Percentiles rank a stretch among this genome's conserved stretches.
phyloP scores from a whole-genome alignment of 2,113 vertebrate genomes.

The Emydura subglobosa region DNA sequence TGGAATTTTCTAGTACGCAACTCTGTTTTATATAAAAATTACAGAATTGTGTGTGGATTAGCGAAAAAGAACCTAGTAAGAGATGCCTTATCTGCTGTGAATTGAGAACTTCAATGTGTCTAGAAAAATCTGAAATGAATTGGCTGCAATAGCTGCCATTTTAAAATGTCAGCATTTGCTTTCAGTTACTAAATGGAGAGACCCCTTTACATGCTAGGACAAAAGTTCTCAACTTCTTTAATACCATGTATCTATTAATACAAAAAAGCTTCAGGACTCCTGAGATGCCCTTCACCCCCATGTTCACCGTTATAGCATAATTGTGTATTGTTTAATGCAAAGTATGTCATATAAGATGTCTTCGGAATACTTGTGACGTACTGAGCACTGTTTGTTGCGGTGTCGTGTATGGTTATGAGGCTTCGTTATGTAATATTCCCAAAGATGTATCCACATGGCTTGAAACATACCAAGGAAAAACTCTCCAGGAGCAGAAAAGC shows the following conservation, averaged over 20 bases:
- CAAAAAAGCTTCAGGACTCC: not conserved
- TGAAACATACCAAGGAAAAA: too few relatives aligned
- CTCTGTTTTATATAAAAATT: not conserved
- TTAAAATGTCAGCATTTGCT: not conserved
- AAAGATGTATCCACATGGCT: too few relatives aligned
- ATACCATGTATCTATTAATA: rapidly evolving
- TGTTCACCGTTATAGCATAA: not conserved
- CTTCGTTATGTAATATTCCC: too few relatives aligned
- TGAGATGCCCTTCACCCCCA: not conserved
- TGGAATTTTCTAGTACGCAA: not conserved
- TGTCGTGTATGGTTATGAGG: too few relatives aligned
- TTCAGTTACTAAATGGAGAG: not conserved
- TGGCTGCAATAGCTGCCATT: not conserved
- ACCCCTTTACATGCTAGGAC: not conserved
- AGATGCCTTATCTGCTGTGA: too few relatives aligned
- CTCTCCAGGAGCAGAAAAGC: too few relatives aligned
- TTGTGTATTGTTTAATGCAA: too few relatives aligned
- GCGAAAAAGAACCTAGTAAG: too few relatives aligned
- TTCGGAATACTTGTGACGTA: too few relatives aligned
- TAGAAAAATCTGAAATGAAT: not conserved
- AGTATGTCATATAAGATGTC: too few relatives aligned
- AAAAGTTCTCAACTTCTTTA: not conserved
- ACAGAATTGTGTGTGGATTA: not conserved
- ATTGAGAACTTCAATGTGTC: too few relatives aligned
- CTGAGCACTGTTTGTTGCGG: too few relatives aligned